Evolutionary conservation across 2,888 invertebrate species (phyloP), one percentile per base, ranked within the genome.

Genomic region (Drosophila paranaensis): DNA sequence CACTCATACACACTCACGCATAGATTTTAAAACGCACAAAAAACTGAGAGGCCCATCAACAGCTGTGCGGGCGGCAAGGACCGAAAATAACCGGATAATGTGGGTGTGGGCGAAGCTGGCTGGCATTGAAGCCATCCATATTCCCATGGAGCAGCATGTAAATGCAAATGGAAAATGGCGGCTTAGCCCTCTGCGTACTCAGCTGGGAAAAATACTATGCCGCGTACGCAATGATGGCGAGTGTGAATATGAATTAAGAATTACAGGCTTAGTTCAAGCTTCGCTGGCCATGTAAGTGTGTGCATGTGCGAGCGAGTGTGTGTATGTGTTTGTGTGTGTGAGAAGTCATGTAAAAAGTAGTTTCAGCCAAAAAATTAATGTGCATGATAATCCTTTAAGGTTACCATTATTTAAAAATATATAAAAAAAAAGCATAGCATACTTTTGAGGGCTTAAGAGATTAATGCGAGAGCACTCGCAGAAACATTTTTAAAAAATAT

Each of bases 141-240:
- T 73, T 61, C 45, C 42, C 60, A 58, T 53, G 48, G 48, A 33
- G 60, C 53, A 30, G 57, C 67, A 48, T 73, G 73, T 60, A 65
- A 48, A 6, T 27, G 57, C 57, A 74, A 77, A 84, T 77, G 70
- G 70, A 77, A 79, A 78, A 81, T 81, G 79, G 71, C 74, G 73
- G 72, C 70, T 74, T 55, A 60, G 71, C 67, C 53, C 53, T 30
- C 33, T 50, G 64, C 51, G 61, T 56, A 67, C 55, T 79, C 84
- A 82, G 80, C 82, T 87, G 85, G 87, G 76, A 82, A 70, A 81
- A 77, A 74, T 88, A 86, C 74, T 81, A 83, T 71, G 71, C 60
- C 53, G 68, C 55, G 67, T 77, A 82, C 72, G 74, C 72, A 78
- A 71, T 71, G 58, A 79, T 58, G 57, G 60, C 50, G 42, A 58